A percentile compares a stretch with the other conserved stretches of the same genome.
phyloP scores from a whole-genome alignment of 2,797 vertebrate genomes.

The Dermochelys coriacea region DNA sequence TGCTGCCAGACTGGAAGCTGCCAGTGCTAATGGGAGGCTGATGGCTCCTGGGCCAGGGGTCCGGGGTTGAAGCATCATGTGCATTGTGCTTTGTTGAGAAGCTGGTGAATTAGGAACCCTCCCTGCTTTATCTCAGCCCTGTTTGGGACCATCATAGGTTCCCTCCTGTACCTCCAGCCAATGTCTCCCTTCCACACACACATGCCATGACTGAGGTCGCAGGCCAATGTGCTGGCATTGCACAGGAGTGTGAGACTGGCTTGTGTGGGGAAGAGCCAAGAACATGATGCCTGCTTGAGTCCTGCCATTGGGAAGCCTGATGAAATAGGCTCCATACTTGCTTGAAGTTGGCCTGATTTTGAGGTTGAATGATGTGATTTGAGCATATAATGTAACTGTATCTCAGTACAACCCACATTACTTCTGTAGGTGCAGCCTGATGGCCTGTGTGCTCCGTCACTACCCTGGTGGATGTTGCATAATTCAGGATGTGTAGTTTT shows the following conservation, averaged over 20 bases:
- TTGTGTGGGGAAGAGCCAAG: not conserved
- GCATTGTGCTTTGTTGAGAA: not conserved
- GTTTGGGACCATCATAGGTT: rapidly evolving
- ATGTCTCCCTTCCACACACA: rapidly evolving
- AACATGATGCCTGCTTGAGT: not conserved
- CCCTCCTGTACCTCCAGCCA: rapidly evolving
- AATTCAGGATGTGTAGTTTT: no score
- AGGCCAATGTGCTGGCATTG: not conserved
- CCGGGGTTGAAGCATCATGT: not conserved
- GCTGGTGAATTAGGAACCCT: not conserved
- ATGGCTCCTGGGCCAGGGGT: not conserved
- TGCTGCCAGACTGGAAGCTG: not conserved
- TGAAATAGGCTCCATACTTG: not conserved
- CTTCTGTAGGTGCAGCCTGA: no score
- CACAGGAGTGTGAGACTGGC: not conserved
- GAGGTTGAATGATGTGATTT: not conserved
- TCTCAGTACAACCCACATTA: no score
- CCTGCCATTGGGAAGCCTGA: not conserved
- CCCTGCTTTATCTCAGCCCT: not conserved
- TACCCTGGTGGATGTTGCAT: no score
- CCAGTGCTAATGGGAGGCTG: not conserved
- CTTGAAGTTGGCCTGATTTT: not conserved
- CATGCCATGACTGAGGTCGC: not conserved
- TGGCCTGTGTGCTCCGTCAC: no score
- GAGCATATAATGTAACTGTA: not conserved